A percentile compares a stretch with the other conserved stretches of the same genome.
Conservation (phyloP, 1,140 invertebrate genomes). For the Neodiprion lecontei region DNA sequence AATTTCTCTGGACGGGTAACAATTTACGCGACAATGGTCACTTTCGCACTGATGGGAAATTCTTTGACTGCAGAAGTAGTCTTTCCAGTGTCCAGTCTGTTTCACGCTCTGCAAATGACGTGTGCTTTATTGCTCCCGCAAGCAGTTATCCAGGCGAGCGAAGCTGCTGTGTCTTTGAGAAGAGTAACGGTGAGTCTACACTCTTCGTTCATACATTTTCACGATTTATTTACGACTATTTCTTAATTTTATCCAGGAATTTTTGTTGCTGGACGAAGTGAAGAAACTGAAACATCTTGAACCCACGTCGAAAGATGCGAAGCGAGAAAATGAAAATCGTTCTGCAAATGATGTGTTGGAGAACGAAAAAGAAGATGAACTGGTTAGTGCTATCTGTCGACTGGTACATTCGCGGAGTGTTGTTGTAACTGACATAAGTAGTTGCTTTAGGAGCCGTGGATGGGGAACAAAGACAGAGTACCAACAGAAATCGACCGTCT, state of each 20-base stretch:
- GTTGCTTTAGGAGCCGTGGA: too few species aligned
- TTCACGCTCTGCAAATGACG: constrained; percentile 69
- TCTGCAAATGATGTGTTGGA: not conserved
- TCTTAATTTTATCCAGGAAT: constrained; percentile 60
- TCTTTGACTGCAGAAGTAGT: constrained; percentile 72
- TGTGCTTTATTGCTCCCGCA: constrained; percentile 77
- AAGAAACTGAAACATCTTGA: not conserved
- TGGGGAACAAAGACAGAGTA: too few species aligned
- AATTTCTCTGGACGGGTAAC: constrained; percentile 77
- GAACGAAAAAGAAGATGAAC: not conserved
- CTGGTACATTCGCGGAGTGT: too few species aligned
- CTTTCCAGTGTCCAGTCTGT: constrained; percentile 70
- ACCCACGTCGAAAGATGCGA: not conserved
- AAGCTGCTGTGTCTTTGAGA: constrained; percentile 72
- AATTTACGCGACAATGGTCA: constrained; percentile 75
- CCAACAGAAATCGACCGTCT: too few species aligned
- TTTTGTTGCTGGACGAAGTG: constrained; percentile 70
- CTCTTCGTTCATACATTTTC: too few species aligned
- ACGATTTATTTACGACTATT: not conserved
- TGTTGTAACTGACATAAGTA: too few species aligned
- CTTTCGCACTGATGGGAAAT: constrained; percentile 72
- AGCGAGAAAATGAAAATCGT: not conserved
- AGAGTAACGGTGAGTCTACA: constrained; percentile 54
- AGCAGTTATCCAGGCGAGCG: constrained; percentile 71
- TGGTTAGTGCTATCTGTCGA: too few species aligned